Conservation (phyloP, 2,797 vertebrate species). For the Graptemys geographica region DNA sequence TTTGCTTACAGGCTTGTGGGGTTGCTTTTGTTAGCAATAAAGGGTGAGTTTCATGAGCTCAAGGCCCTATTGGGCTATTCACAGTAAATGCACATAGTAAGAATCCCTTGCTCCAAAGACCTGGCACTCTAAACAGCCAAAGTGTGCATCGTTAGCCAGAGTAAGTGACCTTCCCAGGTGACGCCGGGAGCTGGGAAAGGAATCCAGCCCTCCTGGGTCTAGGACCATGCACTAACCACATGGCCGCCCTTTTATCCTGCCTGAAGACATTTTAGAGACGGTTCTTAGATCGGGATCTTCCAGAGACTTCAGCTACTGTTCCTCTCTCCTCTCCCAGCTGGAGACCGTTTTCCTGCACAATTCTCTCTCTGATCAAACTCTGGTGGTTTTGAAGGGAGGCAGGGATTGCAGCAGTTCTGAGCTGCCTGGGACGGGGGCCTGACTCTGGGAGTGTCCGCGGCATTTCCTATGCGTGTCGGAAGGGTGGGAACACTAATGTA, state of each 20-base stretch:
- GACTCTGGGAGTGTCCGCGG: neutral
- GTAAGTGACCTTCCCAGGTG: neutral
- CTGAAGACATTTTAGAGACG: neutral
- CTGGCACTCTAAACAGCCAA: neutral
- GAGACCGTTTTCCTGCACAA: neutral
- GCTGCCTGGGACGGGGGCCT: neutral
- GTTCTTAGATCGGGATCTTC: neutral
- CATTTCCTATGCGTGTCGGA: neutral
- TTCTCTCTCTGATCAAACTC: neutral
- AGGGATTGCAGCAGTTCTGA: too few species aligned
- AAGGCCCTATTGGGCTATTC: neutral
- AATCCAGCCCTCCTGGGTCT: neutral
- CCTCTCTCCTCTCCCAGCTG: neutral
- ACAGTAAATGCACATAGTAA: neutral
- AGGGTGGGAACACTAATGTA: neutral
- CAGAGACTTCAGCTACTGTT: neutral
- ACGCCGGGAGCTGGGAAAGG: neutral
- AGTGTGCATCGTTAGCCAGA: neutral
- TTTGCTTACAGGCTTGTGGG: neutral
- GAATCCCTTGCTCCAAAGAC: neutral
- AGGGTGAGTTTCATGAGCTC: neutral
- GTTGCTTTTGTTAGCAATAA: neutral
- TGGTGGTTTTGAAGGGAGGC: neutral
- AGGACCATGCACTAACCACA: neutral
- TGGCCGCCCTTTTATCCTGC: neutral